Conservation (phyloP, 2,113 vertebrate species). For the Todiramphus chloris region DNA sequence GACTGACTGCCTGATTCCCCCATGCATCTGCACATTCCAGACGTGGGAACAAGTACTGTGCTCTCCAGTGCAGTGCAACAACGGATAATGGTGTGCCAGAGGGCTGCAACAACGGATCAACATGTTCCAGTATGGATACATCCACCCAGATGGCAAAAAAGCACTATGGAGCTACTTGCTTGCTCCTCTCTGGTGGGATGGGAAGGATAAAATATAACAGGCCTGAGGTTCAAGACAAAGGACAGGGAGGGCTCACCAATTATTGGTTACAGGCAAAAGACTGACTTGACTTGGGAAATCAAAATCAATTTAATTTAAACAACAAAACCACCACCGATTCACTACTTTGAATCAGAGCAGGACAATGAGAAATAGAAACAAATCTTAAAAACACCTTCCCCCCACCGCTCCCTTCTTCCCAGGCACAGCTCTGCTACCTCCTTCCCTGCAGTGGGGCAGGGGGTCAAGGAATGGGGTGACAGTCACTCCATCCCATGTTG, state of each 20-base stretch:
- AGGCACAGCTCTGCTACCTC: background rate
- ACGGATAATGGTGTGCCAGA: too few species aligned
- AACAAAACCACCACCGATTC: background rate
- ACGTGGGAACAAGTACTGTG: too few species aligned
- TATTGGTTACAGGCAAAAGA: background rate
- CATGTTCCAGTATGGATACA: too few species aligned
- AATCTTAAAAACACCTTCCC: background rate
- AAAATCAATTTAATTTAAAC: background rate
- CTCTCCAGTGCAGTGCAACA: too few species aligned
- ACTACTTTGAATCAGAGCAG: background rate
- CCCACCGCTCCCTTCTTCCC: background rate
- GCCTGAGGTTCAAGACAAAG: background rate
- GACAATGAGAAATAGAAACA: background rate
- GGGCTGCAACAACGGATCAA: too few species aligned
- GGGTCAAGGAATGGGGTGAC: background rate
- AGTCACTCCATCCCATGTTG: background rate
- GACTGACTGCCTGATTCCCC: too few species aligned
- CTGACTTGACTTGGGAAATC: background rate
- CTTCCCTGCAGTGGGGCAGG: too few species aligned
- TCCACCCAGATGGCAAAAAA: background rate
- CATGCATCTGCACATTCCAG: too few species aligned
- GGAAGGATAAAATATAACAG: background rate
- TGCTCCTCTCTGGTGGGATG: background rate
- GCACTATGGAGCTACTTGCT: background rate
- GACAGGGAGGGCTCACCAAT: background rate